These are phyloP conservation scores for Ophthalmolycus amberensis DNA, from an alignment of 2,113 vertebrate species.

Conservation along the genomic window DNA sequence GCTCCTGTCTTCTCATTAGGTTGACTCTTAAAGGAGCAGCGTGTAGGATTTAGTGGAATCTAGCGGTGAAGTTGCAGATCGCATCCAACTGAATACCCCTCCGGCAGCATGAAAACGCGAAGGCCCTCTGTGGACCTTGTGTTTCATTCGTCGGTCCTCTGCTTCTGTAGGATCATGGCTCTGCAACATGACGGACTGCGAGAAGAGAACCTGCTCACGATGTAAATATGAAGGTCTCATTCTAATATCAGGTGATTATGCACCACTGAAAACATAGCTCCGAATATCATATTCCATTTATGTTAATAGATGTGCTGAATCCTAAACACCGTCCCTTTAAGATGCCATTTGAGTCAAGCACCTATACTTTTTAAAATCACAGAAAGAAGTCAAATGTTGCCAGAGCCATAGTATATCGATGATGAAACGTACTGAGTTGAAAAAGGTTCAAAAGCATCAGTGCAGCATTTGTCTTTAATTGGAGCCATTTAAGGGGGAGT, in stretches of 20 bases:
- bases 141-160: too few relatives aligned
- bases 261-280: not conserved
- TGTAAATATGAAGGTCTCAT: not conserved
- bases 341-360: conserved; percentile 62
- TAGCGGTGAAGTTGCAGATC: not conserved
- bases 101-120: too few relatives aligned
- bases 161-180: not conserved
- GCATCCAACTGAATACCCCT: not conserved
- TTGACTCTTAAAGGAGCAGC: conserved; percentile 6
- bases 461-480: conserved; percentile 71
- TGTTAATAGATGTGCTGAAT: too few relatives aligned
- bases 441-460: conserved; percentile 41
- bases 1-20: conserved; percentile 67
- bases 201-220: not conserved
- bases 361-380: conserved; percentile 64
- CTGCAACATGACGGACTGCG: not conserved
- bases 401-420: conserved; percentile 30
- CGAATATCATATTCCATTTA: not conserved
- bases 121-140: too few relatives aligned
- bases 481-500: conserved; percentile 70
- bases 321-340: conserved; percentile 23
- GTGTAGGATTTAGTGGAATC: too few relatives aligned
- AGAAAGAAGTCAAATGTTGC: conserved; percentile 35
- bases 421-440: conserved; percentile 30
- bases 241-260: not conserved